Conservation (phyloP, 2,888 invertebrate genomes). For the Volucella zonaria region DNA sequence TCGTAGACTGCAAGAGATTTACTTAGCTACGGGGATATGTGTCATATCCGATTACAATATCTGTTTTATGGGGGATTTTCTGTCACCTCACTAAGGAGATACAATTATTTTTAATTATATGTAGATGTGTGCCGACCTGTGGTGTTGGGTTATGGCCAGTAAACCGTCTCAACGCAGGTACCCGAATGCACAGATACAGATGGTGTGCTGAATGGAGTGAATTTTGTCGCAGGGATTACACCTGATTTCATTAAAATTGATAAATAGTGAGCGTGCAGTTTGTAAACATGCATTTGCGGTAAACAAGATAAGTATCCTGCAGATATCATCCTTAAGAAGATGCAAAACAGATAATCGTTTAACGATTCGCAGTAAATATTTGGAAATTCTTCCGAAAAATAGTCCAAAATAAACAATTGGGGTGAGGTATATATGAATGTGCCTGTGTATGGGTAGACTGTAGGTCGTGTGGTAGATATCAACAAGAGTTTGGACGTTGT, state of each 20-base stretch:
- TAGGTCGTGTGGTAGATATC: no score
- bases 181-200: neutral
- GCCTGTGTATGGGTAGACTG: no score
- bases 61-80: slow-evolving; percentile 64
- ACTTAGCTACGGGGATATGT: slow-evolving; percentile 33
- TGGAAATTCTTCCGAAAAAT: slow-evolving; percentile 9
- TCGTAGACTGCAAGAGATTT: slow-evolving; percentile 28
- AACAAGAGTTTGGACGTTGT: no score
- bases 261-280: slow-evolving; percentile 6
- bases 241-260: slow-evolving; percentile 66
- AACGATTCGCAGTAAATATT: slow-evolving; percentile 60
- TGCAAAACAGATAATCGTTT: slow-evolving; percentile 30
- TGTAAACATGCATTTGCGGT: slow-evolving; percentile 26
- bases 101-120: slow-evolving; percentile 73
- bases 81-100: slow-evolving; percentile 62
- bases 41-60: slow-evolving; percentile 71
- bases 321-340: neutral
- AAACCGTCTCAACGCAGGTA: neutral
- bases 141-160: no score
- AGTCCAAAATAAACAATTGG: no score
- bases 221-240: slow-evolving; percentile 53
- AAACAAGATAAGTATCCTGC: slow-evolving; percentile 24
- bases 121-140: slow-evolving; percentile 31
- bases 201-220: slow-evolving; percentile 5
- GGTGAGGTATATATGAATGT: no score